Conservation (phyloP, 2,888 invertebrate species). For the Chouioia cunea region DNA sequence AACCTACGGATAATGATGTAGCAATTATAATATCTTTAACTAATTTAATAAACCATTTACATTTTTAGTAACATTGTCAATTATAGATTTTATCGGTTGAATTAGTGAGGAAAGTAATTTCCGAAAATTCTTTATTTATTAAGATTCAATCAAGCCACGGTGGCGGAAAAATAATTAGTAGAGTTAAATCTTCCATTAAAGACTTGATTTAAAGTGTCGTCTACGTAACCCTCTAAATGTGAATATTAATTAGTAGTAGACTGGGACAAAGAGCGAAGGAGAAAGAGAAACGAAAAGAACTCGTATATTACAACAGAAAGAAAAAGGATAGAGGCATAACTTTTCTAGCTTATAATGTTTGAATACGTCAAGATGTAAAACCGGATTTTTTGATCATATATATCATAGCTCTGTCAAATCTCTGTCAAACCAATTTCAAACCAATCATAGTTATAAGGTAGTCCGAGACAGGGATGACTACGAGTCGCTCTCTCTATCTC, state of each 20-base stretch:
- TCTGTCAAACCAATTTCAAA: too few species aligned
- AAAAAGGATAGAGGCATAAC: slow-evolving; percentile 10
- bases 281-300: background rate
- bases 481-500: too few species aligned
- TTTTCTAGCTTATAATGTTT: too few species aligned
- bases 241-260: slow-evolving; percentile 64
- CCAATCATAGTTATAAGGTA: too few species aligned
- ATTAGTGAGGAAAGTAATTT: slow-evolving; percentile 53
- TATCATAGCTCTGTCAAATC: too few species aligned
- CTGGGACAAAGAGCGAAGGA: background rate
- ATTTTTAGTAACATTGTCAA: slow-evolving; percentile 5
- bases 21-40: too few species aligned
- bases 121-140: slow-evolving; percentile 49
- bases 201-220: slow-evolving; percentile 64
- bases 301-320: background rate
- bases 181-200: slow-evolving; percentile 61
- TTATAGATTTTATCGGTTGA: slow-evolving; percentile 12
- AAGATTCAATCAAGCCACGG: slow-evolving; percentile 63
- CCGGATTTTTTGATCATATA: too few species aligned
- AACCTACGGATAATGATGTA: too few species aligned
- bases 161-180: slow-evolving; percentile 64
- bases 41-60: too few species aligned
- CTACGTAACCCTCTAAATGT: slow-evolving; percentile 64
- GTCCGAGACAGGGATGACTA: too few species aligned
- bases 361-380: too few species aligned